Conservation (phyloP, 2,888 invertebrate genomes). For the Adela reaumurella region DNA sequence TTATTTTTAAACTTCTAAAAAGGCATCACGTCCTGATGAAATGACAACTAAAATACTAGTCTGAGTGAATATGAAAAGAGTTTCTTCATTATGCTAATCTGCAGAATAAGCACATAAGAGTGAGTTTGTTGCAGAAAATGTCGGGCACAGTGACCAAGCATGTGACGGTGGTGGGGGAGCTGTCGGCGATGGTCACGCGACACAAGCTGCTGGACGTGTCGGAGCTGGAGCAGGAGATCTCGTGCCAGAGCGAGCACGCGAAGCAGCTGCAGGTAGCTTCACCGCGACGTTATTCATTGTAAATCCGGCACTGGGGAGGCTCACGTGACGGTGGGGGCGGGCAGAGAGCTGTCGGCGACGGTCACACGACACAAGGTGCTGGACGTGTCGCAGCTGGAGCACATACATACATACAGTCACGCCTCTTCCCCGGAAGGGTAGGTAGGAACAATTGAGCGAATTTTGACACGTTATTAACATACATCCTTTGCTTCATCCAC, state of each 20-base stretch:
- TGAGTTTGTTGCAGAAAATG: slow-evolving; percentile 60
- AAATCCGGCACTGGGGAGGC: slow-evolving; percentile 95
- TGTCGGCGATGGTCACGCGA: slow-evolving; percentile 78
- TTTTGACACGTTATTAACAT: no score
- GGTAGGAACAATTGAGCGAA: no score
- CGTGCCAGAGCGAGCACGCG: slow-evolving; percentile 81
- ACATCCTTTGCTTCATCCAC: no score
- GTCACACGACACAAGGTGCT: slow-evolving; percentile 77
- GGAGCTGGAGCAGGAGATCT: slow-evolving; percentile 89
- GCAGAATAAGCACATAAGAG: no score
- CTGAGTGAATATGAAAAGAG: no score
- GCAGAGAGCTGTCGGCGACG: slow-evolving; percentile 85
- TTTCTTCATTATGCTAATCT: no score
- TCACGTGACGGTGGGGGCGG: slow-evolving; percentile 95
- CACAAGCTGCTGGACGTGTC: slow-evolving; percentile 84
- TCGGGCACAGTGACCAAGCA: slow-evolving; percentile 96
- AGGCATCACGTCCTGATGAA: no score
- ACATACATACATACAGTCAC: no score
- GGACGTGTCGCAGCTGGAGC: slow-evolving; percentile 90
- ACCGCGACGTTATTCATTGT: no score
- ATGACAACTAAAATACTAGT: no score
- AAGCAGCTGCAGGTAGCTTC: slow-evolving; percentile 60
- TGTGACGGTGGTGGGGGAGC: slow-evolving; percentile 93
- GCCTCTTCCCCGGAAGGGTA: no score
- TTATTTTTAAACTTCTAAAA: no score